Conservation (phyloP, 2,797 vertebrate species). For the Etheostoma nigrum region DNA sequence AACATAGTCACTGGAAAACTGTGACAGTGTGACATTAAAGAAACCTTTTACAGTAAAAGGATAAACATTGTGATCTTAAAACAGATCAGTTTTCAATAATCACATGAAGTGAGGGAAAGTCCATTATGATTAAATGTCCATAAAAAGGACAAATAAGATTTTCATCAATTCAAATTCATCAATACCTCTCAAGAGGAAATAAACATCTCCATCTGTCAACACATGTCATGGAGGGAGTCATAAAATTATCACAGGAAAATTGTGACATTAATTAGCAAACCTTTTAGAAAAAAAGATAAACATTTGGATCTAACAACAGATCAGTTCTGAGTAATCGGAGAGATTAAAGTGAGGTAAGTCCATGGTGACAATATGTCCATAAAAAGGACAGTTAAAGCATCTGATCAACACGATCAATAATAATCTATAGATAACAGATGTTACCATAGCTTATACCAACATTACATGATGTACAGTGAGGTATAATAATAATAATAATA, state of each 20-base stretch:
- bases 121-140: too few relatives aligned
- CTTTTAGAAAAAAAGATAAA: not conserved
- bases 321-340: not conserved
- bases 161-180: conserved; percentile 5
- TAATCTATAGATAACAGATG: not conserved
- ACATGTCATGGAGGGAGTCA: not conserved
- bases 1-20: not conserved
- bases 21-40: not conserved
- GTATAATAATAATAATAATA: not conserved
- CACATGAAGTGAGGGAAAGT: too few relatives aligned
- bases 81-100: too few relatives aligned
- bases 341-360: not conserved
- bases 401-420: conserved; percentile 13
- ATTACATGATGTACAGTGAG: conserved; percentile 9
- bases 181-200: not conserved
- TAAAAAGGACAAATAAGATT: not conserved
- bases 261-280: not conserved
- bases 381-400: not conserved
- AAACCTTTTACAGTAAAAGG: too few relatives aligned
- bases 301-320: conserved; percentile 17
- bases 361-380: not conserved
- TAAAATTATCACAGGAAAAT: conserved; percentile 14
- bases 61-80: too few relatives aligned
- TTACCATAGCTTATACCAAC: not conserved
- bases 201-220: not conserved